These are phyloP conservation scores for Eilema sororculum DNA, from an alignment of 2,888 invertebrate genomes.

Conservation along the genomic window DNA sequence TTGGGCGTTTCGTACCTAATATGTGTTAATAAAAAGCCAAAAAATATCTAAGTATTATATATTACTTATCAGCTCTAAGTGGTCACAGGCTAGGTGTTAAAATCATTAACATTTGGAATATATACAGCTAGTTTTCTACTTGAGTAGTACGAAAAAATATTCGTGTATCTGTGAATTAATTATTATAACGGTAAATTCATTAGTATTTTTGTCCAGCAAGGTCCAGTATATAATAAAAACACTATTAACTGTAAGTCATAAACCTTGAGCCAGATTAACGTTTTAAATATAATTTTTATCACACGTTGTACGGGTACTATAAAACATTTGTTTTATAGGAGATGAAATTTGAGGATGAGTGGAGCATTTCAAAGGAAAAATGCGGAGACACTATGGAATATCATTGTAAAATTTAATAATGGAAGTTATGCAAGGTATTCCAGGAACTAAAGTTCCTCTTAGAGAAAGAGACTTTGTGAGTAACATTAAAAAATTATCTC, in stretches of 20 bases:
- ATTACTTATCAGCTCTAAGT: too few species aligned
- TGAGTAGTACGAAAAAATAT: not conserved
- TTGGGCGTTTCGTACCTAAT: too few species aligned
- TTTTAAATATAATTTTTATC: slow-evolving; percentile 28
- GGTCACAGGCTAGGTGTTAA: too few species aligned
- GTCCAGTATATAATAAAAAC: slow-evolving; percentile 2
- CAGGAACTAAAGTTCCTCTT: not conserved
- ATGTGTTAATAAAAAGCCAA: too few species aligned
- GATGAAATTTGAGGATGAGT: not conserved
- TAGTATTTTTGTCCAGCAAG: not conserved
- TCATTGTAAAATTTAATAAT: not conserved
- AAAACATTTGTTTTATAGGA: not conserved
- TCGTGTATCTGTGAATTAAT: not conserved
- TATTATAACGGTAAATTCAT: not conserved
- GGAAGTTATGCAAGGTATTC: not conserved
- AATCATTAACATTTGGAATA: too few species aligned
- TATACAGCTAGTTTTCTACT: too few species aligned
- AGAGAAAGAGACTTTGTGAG: not conserved
- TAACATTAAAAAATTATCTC: not conserved
- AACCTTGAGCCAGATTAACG: slow-evolving; percentile 14
- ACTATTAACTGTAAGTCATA: slow-evolving; percentile 17
- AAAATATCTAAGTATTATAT: too few species aligned
- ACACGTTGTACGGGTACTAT: slow-evolving; percentile 7
- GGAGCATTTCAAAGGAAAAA: slow-evolving; percentile 1
- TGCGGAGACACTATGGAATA: not conserved